Evolutionary conservation across 2,888 invertebrate genomes (phyloP), one percentile per base, ranked within the genome.

Genomic region (Chalcis sispes): DNA sequence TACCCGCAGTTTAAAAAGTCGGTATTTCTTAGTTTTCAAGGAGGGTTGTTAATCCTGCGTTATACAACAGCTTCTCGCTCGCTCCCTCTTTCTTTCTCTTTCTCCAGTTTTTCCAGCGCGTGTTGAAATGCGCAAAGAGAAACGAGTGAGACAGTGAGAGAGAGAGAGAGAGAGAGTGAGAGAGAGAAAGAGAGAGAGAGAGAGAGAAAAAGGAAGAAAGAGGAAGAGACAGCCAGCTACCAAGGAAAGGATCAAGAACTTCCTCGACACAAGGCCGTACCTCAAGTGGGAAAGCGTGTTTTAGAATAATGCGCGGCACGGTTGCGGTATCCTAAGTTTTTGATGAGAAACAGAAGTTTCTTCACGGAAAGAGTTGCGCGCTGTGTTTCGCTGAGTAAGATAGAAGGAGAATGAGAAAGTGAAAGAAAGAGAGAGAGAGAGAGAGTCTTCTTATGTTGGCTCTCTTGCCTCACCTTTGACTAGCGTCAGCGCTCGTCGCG

Each of bases 231-330:
- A 40, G 32, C 32, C 4, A 7, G 18, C 20, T 23, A 25, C 13
- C 64, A 72, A 74, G 75, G 70, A 75, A 72, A 65, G 75, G 79
- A 79, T 79, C 79, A 75, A 77, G 78, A 79, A 79, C 73, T 79
- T 79, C 75, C 73, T 75, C 77, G 75, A 73, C 75, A 74, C 32
- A n/a, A n/a, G 62, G 66, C 62, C 65, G 66, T 78, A 74, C 40
- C 71, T 77, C 79, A 75, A 79, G 79, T 75, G 77, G 66, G 18
- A 75, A 78, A 75, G 62, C 73, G 56, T 73, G 77, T 79, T 79
- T 79, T 29, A 65, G 76, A 78, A 78, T 74, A 78, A 79, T 73
- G 72, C 72, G 23, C 54, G 56, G 36, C 59, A 29, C 54, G 48
- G 25, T 29, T 64, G 62, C 58, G 27, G 40, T 59, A 25, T 54